Conservation (phyloP, 2,113 vertebrate genomes). For the Xenopus laevis region DNA sequence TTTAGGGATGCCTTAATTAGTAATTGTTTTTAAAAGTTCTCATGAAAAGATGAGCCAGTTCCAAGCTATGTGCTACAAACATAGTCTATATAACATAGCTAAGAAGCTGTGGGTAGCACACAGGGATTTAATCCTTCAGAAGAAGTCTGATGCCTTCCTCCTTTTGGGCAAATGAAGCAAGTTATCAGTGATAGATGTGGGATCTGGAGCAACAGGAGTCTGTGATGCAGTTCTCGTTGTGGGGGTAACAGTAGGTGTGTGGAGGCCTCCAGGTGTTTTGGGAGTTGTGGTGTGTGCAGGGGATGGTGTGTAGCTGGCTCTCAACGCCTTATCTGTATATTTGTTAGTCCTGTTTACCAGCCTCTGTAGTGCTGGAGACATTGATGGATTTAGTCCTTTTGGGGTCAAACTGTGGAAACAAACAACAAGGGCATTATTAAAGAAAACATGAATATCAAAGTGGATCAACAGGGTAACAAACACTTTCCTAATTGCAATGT, state of each 20-base stretch:
- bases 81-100: too few relatives aligned
- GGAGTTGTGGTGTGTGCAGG: slow-evolving; percentile 70
- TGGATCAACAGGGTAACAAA: too few relatives aligned
- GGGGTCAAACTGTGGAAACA: slow-evolving; percentile 81
- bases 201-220: slow-evolving; percentile 80
- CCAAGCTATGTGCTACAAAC: too few relatives aligned
- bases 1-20: too few relatives aligned
- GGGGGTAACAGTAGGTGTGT: slow-evolving; percentile 76
- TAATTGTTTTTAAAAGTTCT: too few relatives aligned
- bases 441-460: too few relatives aligned
- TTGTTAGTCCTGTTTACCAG: slow-evolving; percentile 92
- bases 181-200: slow-evolving; percentile 91
- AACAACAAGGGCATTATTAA: not conserved
- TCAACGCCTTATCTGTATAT: slow-evolving; percentile 91
- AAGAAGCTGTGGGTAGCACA: too few relatives aligned
- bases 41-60: too few relatives aligned
- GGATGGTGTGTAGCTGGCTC: slow-evolving; percentile 95
- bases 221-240: slow-evolving; percentile 67
- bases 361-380: slow-evolving; percentile 89
- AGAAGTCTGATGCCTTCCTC: slow-evolving; percentile 82
- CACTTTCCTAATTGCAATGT: too few relatives aligned
- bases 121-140: slow-evolving; percentile 54
- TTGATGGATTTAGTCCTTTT: slow-evolving; percentile 85
- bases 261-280: slow-evolving; percentile 74
- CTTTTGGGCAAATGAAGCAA: slow-evolving; percentile 92